Base-by-base conservation (phyloP, 2,113 vertebrate species). In the Sitta europaea region DNA sequence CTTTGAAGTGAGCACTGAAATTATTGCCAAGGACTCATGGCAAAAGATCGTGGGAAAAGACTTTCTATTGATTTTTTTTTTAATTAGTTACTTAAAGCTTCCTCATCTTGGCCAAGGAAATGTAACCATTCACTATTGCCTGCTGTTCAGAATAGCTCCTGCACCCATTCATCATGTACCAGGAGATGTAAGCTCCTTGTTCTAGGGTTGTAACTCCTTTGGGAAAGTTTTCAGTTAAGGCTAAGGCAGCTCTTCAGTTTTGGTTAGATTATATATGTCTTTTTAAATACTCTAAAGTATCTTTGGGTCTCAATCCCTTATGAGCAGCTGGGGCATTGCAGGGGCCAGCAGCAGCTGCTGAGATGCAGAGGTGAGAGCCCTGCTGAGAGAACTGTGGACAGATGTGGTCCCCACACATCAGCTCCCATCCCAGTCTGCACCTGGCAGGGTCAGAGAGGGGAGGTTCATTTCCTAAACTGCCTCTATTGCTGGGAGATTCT, bases 11-110 rank as follows among this genome's bases (percentile, higher is more conserved):
- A 95, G 53, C 19, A 38, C 73, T 94, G 93, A 95, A 95, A 82
- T 85, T 94, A 93, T 89, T 95, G 91, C 92, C 93, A 96, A 94
- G 83, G 76, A 77, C 79, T 93, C 88, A 71, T 84, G 82, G 92
- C 92, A 95, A 94, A 95, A 95, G 94, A 94, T 86, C 88, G 86
- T 97, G 94, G 91, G 92, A 97, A 97, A 97, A 88, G 78, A n/a
- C 79, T 93, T 90, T 47, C 92, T 86, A 92, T 93, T 96, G 92
- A 95, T 94, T 90, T 75, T 75, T 71, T 86, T 88, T 95, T 93
- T 94, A 92, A 83, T 88, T 73, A 66, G 67, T 94, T 90, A 76
- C 94, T 96, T 93, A 88, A 88, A 88, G 54, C 85, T 90, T 94
- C 86, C 88, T 92, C 88, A 43, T 92, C 58, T 86, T 76, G 62